Evolutionary conservation across 1,140 invertebrate species (phyloP).

Genomic region (Sarcophaga peregrina): DNA sequence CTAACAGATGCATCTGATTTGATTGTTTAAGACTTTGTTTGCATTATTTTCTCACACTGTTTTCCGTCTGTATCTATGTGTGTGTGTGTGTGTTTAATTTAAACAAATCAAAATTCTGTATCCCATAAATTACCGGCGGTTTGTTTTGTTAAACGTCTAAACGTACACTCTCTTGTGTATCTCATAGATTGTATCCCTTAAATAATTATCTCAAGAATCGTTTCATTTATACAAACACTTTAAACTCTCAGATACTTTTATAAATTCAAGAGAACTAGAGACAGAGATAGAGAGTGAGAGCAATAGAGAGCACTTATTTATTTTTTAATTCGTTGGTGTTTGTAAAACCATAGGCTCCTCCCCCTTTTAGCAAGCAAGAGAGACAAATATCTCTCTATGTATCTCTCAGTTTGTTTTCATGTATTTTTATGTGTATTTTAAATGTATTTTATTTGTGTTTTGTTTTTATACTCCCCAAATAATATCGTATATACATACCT

Average conservation of each 20-base stretch:
- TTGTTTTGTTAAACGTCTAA: not conserved
- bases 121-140: constrained; percentile 8
- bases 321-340: no score
- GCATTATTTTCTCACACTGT: not conserved
- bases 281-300: no score
- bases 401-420: not conserved
- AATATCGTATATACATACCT: no score
- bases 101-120: not conserved
- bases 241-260: constrained; percentile 8
- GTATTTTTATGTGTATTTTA: no score
- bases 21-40: not conserved
- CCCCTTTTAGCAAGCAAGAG: not conserved
- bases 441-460: no score
- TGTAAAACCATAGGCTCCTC: not conserved
- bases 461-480: no score
- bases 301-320: no score
- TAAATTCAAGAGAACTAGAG: not conserved
- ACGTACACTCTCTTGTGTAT: not conserved
- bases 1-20: constrained; percentile 10
- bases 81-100: no score
- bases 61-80: not conserved
- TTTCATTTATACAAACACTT: not conserved
- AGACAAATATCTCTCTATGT: not conserved
- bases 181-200: not conserved
- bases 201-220: not conserved